Evolutionary conservation across 1,140 invertebrate species (phyloP), one percentile per base, ranked within the genome.

Genomic region (Heliconius nattereri): DNA sequence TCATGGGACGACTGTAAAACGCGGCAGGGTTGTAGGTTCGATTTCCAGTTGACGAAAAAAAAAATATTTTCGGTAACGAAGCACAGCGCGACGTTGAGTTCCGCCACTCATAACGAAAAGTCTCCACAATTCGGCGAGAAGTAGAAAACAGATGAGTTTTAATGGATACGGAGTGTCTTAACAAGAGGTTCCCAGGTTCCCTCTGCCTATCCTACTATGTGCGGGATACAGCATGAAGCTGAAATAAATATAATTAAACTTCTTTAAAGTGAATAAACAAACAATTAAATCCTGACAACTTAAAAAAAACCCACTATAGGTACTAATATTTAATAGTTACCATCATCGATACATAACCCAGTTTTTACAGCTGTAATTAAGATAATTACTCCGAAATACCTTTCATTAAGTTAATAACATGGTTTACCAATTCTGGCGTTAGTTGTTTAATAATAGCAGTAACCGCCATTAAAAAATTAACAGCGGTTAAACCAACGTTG

Each of bases 401-500:
- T 66, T 29, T 7, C 23, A 66, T 66, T 66, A 66, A 66, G 3
- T 66, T 66, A 66, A 66, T 66, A 29, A 29, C 60, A 66, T 11
- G 60, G 13, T 66, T 26, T 60, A 60, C 23, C 60, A 66, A 66
- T 66, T 66, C 60, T 66, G 60, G 9, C 60, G 60, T 66, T 66
- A 66, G 60, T 66, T 66, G 26, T 66, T 66, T 26, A 66, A 26
- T 66, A 60, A 60, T 60, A 26, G 57, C 57, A 60, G 20, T 23
- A 11, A 60, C 57, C 57, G 57, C 57, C 3, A 66, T 66, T 66
- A 66, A 66, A 66, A 66, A 66, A 26, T 29, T 66, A 16, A 26
- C 2, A 66, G 60, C 60, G 23, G 23, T 26, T 66, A 26, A 45
- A 66, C 60, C 26, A 66, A 26, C 23, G 23, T 26, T 6, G 60